These are phyloP conservation scores for Diloba caeruleocephala DNA, from an alignment of 2,888 invertebrate species.

Conservation along the genomic window DNA sequence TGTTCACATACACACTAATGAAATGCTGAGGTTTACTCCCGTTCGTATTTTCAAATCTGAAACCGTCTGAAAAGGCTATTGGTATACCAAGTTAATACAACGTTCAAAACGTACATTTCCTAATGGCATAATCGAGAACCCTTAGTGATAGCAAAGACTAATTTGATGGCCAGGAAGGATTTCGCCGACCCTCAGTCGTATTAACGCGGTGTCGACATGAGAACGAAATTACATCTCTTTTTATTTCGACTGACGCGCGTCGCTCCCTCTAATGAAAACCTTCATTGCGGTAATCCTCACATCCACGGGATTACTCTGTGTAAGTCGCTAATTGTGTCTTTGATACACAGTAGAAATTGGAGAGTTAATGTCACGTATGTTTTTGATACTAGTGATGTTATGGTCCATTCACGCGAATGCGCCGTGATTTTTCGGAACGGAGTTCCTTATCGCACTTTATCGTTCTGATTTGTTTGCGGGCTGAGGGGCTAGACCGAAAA, in stretches of 20 bases:
- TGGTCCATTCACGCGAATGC: too few species aligned
- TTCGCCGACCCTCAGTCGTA: constrained; percentile 69
- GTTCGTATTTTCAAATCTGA: constrained; percentile 19
- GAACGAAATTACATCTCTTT: constrained; percentile 75
- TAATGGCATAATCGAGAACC: constrained; percentile 47
- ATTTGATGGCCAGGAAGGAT: constrained; percentile 72
- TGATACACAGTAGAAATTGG: constrained; percentile 39
- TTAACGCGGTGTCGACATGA: constrained; percentile 74
- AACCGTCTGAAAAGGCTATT: constrained; percentile 13
- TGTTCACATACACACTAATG: constrained; percentile 18
- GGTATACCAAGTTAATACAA: too few species aligned
- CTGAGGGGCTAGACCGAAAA: too few species aligned
- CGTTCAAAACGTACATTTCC: constrained; percentile 8
- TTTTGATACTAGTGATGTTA: too few species aligned
- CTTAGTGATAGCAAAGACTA: constrained; percentile 59
- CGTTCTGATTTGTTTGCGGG: too few species aligned
- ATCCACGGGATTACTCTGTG: constrained; percentile 56
- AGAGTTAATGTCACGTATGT: constrained; percentile 18
- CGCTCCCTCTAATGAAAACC: constrained; percentile 73
- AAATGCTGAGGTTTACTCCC: constrained; percentile 8
- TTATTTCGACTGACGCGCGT: constrained; percentile 63
- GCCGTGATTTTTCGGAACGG: too few species aligned
- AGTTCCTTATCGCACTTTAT: too few species aligned
- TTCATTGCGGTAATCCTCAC: constrained; percentile 63
- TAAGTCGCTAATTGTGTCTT: constrained; percentile 59